Conservation (phyloP, 2,113 vertebrate species). For the Brienomyrus brachyistius region DNA sequence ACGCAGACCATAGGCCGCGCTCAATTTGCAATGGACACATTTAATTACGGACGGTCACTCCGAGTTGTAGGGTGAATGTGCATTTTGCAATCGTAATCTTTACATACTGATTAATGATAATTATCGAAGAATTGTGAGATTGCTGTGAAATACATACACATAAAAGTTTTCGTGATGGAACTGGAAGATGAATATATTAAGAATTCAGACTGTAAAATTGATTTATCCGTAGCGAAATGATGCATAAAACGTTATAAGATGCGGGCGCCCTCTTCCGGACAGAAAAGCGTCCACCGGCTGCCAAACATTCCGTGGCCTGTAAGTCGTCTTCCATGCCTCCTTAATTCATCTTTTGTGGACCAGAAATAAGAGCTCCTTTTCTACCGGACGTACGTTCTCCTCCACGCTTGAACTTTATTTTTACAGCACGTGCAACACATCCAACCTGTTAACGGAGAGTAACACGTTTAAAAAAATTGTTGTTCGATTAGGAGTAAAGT, state of each 20-base stretch:
- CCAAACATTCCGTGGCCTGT: background rate
- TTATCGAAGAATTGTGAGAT: background rate
- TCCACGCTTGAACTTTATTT: background rate
- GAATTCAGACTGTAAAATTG: background rate
- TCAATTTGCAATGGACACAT: background rate
- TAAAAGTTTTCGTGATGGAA: background rate
- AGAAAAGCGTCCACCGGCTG: background rate
- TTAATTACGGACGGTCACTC: background rate
- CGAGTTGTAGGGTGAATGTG: background rate
- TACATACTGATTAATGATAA: background rate
- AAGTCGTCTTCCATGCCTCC: background rate
- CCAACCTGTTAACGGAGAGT: background rate
- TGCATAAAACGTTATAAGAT: background rate
- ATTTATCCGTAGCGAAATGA: background rate
- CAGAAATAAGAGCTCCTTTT: background rate
- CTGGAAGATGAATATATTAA: background rate
- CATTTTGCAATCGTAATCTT: background rate
- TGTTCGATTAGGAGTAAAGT: background rate
- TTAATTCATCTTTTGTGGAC: background rate
- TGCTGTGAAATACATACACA: background rate
- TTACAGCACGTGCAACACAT: background rate
- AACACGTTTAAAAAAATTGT: background rate
- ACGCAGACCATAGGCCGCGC: background rate
- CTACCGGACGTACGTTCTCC: background rate
- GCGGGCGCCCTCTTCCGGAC: slow-evolving; percentile 14